Evolutionary conservation across 2,797 vertebrate species (phyloP).

Genomic region (Microhierax caerulescens): DNA sequence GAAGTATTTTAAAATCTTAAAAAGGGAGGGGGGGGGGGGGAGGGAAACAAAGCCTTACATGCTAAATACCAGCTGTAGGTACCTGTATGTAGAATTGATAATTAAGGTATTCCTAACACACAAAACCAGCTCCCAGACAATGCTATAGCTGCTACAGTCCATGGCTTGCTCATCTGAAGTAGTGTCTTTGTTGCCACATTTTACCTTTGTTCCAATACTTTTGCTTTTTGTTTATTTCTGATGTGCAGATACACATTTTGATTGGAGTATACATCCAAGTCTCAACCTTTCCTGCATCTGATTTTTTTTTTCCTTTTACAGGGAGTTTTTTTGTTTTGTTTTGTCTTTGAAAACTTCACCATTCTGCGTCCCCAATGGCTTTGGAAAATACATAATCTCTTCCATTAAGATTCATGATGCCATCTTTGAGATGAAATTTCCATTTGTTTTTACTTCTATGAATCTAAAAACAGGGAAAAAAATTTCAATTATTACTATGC

Average conservation of each 20-base stretch:
- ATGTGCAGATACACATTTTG: conserved; percentile 77
- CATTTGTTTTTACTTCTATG: conserved; percentile 99
- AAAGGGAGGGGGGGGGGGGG: conserved; percentile 34
- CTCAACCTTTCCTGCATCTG: conserved; percentile 70
- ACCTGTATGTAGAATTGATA: conserved; percentile 79
- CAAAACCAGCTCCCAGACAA: conserved; percentile 72
- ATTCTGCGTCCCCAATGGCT: conserved; percentile 98
- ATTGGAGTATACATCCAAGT: conserved; percentile 73
- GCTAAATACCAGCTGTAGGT: conserved; percentile 79
- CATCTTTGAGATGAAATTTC: conserved; percentile 99
- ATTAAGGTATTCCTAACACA: conserved; percentile 76
- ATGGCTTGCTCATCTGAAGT: conserved; percentile 80
- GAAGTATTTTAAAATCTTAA: conserved; percentile 73
- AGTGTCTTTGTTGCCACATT: conserved; percentile 79
- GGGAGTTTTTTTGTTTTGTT: conserved; percentile 52
- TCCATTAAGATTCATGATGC: conserved; percentile 99
- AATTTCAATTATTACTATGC: neutral
- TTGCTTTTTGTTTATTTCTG: conserved; percentile 72
- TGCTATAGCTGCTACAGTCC: conserved; percentile 76
- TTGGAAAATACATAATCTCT: conserved; percentile 99
- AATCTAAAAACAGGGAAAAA: conserved; percentile 80
- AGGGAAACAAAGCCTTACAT: conserved; percentile 78
- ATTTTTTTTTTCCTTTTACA: conserved; percentile 52
- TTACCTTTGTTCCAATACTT: conserved; percentile 76
- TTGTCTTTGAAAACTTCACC: conserved; percentile 86